Conservation (phyloP, 1,140 invertebrate genomes). For the Conopomorpha cramerella region DNA sequence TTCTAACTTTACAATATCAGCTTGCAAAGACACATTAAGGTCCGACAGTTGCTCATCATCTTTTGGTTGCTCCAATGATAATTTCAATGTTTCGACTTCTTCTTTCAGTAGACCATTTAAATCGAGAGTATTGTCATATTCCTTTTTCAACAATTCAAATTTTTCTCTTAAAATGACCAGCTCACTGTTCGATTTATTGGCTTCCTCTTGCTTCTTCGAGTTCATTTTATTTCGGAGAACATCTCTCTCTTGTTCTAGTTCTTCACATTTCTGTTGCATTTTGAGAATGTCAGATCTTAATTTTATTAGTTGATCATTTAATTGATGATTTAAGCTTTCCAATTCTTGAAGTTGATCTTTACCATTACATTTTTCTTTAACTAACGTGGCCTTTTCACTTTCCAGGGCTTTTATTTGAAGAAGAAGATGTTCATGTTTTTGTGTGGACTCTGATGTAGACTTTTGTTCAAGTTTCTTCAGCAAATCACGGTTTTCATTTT, state of each 20-base stretch:
- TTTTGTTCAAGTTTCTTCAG: too few relatives aligned
- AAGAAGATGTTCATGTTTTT: conserved; percentile 21
- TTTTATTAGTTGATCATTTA: conserved; percentile 19
- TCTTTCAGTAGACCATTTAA: conserved; percentile 46
- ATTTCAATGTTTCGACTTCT: conserved; percentile 50
- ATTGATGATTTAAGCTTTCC: conserved; percentile 30
- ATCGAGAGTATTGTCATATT: conserved; percentile 41
- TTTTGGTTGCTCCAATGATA: conserved; percentile 47
- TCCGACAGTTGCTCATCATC: conserved; percentile 49
- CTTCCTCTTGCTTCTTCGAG: conserved; percentile 21
- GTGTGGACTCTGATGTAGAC: too few relatives aligned
- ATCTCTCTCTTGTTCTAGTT: conserved; percentile 22
- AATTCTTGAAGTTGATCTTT: conserved; percentile 31
- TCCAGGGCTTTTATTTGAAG: conserved; percentile 46
- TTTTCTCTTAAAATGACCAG: conserved; percentile 25
- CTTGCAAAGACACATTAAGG: conserved; percentile 47
- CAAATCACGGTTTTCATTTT: too few relatives aligned
- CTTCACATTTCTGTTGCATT: conserved; percentile 21
- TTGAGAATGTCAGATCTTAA: conserved; percentile 23
- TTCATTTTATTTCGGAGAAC: conserved; percentile 16
- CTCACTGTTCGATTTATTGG: conserved; percentile 24
- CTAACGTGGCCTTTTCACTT: conserved; percentile 49
- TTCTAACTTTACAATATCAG: conserved; percentile 50
- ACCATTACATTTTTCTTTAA: conserved; percentile 50
- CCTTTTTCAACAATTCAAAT: conserved; percentile 36